Conservation (phyloP, 2,888 invertebrate genomes). For the Erebia palarica region DNA sequence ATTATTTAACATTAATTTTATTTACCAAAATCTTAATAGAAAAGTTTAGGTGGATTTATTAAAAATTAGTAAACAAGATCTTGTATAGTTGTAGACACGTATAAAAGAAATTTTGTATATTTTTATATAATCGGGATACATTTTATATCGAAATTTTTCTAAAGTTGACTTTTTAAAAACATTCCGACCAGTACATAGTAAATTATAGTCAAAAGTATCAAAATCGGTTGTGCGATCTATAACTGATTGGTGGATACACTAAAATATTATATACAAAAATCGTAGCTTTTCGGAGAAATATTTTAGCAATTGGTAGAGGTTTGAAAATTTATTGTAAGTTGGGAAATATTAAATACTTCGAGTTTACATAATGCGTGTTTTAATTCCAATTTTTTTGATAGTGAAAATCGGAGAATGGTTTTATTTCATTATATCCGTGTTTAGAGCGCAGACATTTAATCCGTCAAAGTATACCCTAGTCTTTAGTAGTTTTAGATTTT, state of each 20-base stretch:
- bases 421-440: neutral
- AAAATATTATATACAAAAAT: conserved; percentile 30
- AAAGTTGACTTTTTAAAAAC: conserved; percentile 37
- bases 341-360: neutral
- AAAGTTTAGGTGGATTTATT: neutral
- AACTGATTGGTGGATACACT: conserved; percentile 43
- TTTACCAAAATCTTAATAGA: neutral
- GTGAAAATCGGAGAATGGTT: neutral
- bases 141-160: conserved; percentile 50
- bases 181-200: conserved; percentile 43
- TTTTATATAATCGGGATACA: conserved; percentile 43
- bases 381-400: neutral
- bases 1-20: neutral
- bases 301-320: conserved; percentile 25
- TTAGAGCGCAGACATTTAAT: conserved; percentile 10
- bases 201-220: conserved; percentile 39
- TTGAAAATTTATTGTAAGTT: neutral
- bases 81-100: conserved; percentile 2
- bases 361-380: neutral
- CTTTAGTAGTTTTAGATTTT: conserved; percentile 13
- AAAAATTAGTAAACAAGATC: conserved; percentile 2
- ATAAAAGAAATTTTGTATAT: conserved; percentile 56
- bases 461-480: conserved; percentile 22
- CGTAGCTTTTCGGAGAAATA: conserved; percentile 24
- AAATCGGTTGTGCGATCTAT: conserved; percentile 49